Conservation (phyloP, 2,888 invertebrate genomes). For the Orthonychiurus folsomi region DNA sequence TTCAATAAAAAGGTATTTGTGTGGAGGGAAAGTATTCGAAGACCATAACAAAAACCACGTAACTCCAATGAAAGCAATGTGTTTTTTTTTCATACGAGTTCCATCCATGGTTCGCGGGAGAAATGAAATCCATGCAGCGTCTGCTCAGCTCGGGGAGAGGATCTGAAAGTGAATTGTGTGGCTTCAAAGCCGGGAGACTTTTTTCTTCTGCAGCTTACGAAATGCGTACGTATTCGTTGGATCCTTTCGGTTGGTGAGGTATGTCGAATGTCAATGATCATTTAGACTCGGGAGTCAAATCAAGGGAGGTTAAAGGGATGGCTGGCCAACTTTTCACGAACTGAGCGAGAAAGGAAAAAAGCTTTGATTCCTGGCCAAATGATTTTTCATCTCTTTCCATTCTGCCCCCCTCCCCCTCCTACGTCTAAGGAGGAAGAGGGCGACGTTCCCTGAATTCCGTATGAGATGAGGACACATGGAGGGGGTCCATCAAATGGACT, state of each 20-base stretch:
- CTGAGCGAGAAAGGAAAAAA: slow-evolving; percentile 6
- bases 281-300: slow-evolving; percentile 13
- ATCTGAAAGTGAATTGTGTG: background rate
- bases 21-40: background rate
- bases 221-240: no score
- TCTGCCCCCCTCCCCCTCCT: background rate
- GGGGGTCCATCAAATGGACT: slow-evolving; percentile 6
- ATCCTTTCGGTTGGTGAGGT: no score
- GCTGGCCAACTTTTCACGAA: slow-evolving; percentile 14
- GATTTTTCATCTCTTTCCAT: slow-evolving; percentile 12
- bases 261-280: slow-evolving; percentile 14
- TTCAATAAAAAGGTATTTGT: slow-evolving; percentile 1
- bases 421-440: slow-evolving; percentile 6
- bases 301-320: background rate
- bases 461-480: slow-evolving; percentile 15
- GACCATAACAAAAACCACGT: background rate
- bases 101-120: background rate
- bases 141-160: background rate
- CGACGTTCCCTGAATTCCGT: slow-evolving; percentile 15
- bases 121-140: background rate
- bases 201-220: no score
- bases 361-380: slow-evolving; percentile 18
- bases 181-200: no score
- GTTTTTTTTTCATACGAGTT: background rate
- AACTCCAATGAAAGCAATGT: background rate